Conservation (phyloP, 2,113 vertebrate genomes). For the Ramphastos sulfuratus region DNA sequence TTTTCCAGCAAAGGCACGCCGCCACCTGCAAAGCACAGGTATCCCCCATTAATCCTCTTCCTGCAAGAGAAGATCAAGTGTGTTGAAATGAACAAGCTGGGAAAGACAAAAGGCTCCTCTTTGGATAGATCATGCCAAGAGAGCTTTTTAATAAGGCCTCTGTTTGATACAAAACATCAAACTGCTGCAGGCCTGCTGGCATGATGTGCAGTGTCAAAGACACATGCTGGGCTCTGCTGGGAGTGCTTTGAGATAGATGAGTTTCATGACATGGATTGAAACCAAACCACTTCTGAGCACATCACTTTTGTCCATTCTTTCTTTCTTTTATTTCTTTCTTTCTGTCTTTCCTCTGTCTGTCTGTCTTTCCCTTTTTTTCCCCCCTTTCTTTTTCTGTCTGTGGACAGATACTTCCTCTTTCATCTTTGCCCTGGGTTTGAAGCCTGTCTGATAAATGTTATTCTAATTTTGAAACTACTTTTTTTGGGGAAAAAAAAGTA, state of each 20-base stretch:
- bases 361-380: not conserved
- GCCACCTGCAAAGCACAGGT: not conserved
- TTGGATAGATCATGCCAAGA: not conserved
- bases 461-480: not conserved
- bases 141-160: not conserved
- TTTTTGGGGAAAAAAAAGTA: accelerated
- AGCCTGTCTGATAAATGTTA: not conserved
- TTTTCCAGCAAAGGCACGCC: not conserved
- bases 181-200: not conserved
- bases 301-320: not conserved
- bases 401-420: not conserved
- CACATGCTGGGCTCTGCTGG: not conserved
- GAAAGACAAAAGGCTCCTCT: conserved; percentile 9
- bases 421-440: conserved; percentile 4
- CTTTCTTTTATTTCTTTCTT: not conserved
- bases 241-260: not conserved
- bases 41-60: not conserved
- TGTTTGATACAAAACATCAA: conserved; percentile 17
- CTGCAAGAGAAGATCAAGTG: not conserved
- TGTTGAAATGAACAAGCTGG: not conserved
- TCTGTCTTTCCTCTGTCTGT: not conserved
- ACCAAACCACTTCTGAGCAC: not conserved
- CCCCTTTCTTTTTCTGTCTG: not conserved
- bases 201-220: not conserved
- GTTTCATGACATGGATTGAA: not conserved